Conservation (phyloP, 2,797 vertebrate genomes). For the Oreochromis grahami region DNA sequence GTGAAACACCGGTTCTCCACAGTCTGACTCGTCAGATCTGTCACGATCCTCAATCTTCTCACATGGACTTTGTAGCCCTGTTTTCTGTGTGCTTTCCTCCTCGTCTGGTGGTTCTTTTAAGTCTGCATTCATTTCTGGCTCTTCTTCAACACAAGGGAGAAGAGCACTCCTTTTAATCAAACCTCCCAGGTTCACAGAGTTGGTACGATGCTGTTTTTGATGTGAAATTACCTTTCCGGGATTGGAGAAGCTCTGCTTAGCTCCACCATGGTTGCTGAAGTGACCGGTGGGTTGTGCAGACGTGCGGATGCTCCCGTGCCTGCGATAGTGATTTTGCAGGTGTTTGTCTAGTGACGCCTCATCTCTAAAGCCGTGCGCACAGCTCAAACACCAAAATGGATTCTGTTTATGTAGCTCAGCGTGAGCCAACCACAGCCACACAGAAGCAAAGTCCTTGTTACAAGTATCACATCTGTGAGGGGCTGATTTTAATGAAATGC, state of each 20-base stretch:
- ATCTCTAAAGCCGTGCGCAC: constrained; percentile 51
- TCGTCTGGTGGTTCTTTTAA: not conserved
- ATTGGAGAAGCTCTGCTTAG: constrained; percentile 34
- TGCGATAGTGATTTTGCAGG: constrained; percentile 41
- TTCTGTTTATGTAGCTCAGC: constrained; percentile 41
- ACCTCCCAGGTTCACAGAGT: not conserved
- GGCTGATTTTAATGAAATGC: fast-evolving
- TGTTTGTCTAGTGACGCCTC: constrained; percentile 42
- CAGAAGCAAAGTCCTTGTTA: constrained; percentile 43
- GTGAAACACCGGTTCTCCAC: constrained; percentile 16
- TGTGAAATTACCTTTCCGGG: constrained; percentile 16
- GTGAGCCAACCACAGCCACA: constrained; percentile 38
- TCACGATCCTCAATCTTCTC: not conserved
- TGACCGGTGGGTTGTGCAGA: constrained; percentile 14
- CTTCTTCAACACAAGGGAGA: not conserved
- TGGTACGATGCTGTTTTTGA: constrained; percentile 11
- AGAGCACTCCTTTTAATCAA: not conserved
- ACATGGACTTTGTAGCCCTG: no score
- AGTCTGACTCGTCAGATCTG: constrained; percentile 21
- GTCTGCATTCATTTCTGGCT: not conserved
- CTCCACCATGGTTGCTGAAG: constrained; percentile 7
- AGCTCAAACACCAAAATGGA: constrained; percentile 64
- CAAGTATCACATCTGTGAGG: constrained; percentile 53
- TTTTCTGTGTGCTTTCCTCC: not conserved
- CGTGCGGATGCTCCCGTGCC: constrained; percentile 11